Evolutionary conservation across 2,888 invertebrate species (phyloP).

Genomic region (Temnothorax unifasciatus): DNA sequence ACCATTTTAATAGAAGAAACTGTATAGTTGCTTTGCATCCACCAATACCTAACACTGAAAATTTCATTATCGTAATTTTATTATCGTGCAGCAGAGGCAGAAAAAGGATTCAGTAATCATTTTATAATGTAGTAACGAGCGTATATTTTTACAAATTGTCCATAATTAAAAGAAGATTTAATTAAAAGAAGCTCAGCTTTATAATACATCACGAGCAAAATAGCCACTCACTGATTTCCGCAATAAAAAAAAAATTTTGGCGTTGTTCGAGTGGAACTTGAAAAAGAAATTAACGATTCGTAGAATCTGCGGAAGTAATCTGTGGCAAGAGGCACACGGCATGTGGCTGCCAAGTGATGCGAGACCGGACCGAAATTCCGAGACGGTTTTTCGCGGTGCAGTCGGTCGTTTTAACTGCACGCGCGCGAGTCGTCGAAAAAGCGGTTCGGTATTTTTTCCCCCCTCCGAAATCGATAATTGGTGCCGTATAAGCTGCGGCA

Average conservation of each 20-base stretch:
- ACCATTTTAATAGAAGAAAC: not conserved
- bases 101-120: constrained; percentile 14
- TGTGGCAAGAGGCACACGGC: constrained; percentile 18
- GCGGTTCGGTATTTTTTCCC: constrained; percentile 34
- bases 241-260: not conserved
- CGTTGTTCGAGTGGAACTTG: not conserved
- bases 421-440: constrained; percentile 49
- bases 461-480: constrained; percentile 50
- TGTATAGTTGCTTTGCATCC: not conserved
- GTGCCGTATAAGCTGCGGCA: constrained; percentile 42
- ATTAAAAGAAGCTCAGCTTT: not conserved
- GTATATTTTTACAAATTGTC: constrained; percentile 18
- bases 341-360: constrained; percentile 35
- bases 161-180: constrained; percentile 17
- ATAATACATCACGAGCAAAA: not conserved
- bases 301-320: constrained; percentile 47
- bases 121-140: not conserved
- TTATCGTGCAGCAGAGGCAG: not conserved
- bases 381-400: constrained; percentile 59
- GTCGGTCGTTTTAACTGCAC: constrained; percentile 70
- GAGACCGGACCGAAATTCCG: constrained; percentile 56
- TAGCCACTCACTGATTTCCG: not conserved
- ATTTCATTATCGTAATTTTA: constrained; percentile 21
- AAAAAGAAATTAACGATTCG: constrained; percentile 53
- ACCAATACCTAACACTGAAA: not conserved